These are phyloP conservation scores for Xanthorhoe spadicearia DNA, from an alignment of 2,888 invertebrate species.

Conservation along the genomic window DNA sequence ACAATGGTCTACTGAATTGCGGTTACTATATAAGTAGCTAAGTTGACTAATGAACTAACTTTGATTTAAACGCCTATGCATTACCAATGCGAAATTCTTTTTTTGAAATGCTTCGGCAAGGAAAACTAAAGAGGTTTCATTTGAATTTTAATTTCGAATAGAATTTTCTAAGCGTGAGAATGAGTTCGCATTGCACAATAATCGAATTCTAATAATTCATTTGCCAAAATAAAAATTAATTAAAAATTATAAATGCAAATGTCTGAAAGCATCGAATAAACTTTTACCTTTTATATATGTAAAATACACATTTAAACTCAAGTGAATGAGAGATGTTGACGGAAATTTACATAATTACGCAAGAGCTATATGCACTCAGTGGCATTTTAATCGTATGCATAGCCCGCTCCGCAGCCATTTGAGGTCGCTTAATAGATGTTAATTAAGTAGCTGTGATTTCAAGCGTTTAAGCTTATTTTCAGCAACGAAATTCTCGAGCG, in stretches of 20 bases:
- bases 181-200: background rate
- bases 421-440: slow-evolving; percentile 59
- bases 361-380: slow-evolving; percentile 65
- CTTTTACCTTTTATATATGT: slow-evolving; percentile 42
- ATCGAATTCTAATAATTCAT: background rate
- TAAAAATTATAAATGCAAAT: slow-evolving; percentile 13
- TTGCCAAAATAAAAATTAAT: slow-evolving; percentile 20
- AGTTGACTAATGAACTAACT: background rate
- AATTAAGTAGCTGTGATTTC: slow-evolving; percentile 49
- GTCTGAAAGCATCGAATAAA: slow-evolving; percentile 25
- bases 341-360: slow-evolving; percentile 70
- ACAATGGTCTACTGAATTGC: slow-evolving; percentile 33
- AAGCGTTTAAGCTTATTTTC: slow-evolving; percentile 36
- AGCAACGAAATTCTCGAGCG: slow-evolving; percentile 14
- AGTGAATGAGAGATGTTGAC: slow-evolving; percentile 63
- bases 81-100: background rate
- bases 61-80: background rate
- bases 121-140: background rate
- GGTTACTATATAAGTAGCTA: slow-evolving; percentile 48
- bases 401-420: slow-evolving; percentile 55
- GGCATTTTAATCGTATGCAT: slow-evolving; percentile 66
- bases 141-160: background rate
- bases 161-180: background rate
- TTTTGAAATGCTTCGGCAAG: background rate
- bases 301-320: slow-evolving; percentile 56